Evolutionary conservation across 2,113 vertebrate genomes (phyloP).

Genomic region (Solea senegalensis): DNA sequence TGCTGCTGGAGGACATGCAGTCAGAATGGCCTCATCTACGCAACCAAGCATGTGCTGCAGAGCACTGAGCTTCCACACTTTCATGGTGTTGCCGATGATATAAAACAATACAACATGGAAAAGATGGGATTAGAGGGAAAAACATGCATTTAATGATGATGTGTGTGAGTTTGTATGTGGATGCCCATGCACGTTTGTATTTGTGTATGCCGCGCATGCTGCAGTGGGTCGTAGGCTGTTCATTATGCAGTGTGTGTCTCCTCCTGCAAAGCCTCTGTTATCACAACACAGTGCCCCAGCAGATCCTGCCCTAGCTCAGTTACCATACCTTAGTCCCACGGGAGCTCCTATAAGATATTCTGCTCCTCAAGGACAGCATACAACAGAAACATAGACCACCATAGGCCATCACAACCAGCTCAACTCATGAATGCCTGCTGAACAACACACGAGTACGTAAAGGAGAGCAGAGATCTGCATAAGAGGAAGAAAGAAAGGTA

Average conservation of each 20-base stretch:
- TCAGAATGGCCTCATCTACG: slow-evolving; percentile 59
- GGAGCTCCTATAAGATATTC: slow-evolving; percentile 43
- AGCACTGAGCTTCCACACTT: slow-evolving; percentile 40
- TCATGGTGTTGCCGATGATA: background rate
- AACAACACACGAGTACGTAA: background rate
- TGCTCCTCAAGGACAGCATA: slow-evolving; percentile 43
- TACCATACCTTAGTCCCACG: slow-evolving; percentile 39
- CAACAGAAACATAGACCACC: slow-evolving; percentile 23
- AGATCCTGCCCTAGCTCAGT: slow-evolving; percentile 30
- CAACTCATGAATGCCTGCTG: background rate
- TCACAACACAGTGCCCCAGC: slow-evolving; percentile 58
- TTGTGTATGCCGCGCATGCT: slow-evolving; percentile 29
- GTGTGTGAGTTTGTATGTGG: background rate
- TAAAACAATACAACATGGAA: background rate
- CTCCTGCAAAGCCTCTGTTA: slow-evolving; percentile 67
- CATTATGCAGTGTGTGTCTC: slow-evolving; percentile 68
- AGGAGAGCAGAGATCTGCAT: too few species aligned
- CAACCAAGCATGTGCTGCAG: slow-evolving; percentile 66
- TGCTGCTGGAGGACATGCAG: slow-evolving; percentile 71
- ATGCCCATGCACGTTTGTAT: slow-evolving; percentile 3
- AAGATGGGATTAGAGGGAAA: slow-evolving; percentile 1
- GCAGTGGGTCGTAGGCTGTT: slow-evolving; percentile 52
- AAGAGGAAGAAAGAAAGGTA: too few species aligned
- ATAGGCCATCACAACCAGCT: slow-evolving; percentile 3
- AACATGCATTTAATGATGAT: background rate